A percentile compares a stretch with the other conserved stretches of the same genome.
These are phyloP conservation scores for Cliona cf. orientalis DNA, from an alignment of 37 sponge, comb jelly and placozoan genomes.

Conservation along the genomic window DNA sequence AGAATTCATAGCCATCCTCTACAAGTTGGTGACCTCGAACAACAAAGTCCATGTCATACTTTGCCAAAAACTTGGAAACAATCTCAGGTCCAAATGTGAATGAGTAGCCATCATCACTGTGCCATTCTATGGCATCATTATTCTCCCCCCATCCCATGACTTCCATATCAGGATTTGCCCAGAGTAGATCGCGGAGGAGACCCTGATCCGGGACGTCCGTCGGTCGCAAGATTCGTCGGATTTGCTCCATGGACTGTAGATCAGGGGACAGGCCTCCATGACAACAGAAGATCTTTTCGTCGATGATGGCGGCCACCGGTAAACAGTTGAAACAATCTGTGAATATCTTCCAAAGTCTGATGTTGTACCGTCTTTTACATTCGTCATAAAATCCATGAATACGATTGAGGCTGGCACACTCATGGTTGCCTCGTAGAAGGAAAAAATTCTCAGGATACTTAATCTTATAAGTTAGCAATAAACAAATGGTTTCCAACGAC, in stretches of 20 bases:
- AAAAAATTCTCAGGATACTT: constrained; percentile 99
- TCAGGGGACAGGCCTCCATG: constrained; percentile 99
- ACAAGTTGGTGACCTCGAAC: constrained; percentile 99
- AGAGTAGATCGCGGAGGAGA: constrained; percentile 96
- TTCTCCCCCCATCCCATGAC: constrained; percentile 98
- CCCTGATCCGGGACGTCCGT: constrained; percentile 99
- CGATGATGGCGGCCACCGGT: constrained; percentile 97
- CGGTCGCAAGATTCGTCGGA: constrained; percentile 96
- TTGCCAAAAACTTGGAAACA: constrained; percentile 93
- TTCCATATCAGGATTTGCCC: constrained; percentile 99
- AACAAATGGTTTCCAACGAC: constrained; percentile 95
- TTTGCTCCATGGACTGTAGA: constrained; percentile 97
- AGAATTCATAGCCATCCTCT: constrained; percentile 98
- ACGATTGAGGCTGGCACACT: constrained; percentile 98
- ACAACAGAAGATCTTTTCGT: constrained; percentile 99
- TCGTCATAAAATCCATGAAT: constrained; percentile 99
- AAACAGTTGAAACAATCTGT: constrained; percentile 99
- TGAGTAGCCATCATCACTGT: no score
- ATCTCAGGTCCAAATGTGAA: constrained; percentile 99
- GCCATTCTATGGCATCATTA: constrained; percentile 96
- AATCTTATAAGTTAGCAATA: constrained; percentile 97
- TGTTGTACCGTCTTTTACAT: constrained; percentile 98
- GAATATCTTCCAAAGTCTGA: constrained; percentile 98
- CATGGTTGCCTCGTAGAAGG: constrained; percentile 97
- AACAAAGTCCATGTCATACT: constrained; percentile 97